Evolutionary conservation across 2,797 vertebrate genomes (phyloP).

Genomic region (Mionectes olivaceus): DNA sequence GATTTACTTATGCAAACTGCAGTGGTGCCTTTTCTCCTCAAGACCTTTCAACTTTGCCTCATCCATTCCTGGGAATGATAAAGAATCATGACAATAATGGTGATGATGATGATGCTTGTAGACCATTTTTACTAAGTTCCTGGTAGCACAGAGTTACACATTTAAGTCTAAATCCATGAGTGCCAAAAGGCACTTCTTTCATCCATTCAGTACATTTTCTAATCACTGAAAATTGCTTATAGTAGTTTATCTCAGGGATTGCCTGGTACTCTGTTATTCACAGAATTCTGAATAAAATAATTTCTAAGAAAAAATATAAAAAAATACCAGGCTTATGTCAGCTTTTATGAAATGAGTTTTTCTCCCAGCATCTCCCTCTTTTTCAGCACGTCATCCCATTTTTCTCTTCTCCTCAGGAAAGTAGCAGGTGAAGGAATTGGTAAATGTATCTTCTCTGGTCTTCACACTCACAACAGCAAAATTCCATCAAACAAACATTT

Average conservation of each 20-base stretch:
- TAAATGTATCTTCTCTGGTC: background rate
- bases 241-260: background rate
- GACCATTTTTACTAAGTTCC: background rate
- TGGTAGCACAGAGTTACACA: background rate
- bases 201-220: background rate
- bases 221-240: background rate
- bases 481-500: background rate
- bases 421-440: background rate
- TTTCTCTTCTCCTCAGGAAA: background rate
- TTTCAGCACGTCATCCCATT: background rate
- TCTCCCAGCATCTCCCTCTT: background rate
- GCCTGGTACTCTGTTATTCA: background rate
- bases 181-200: background rate
- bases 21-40: background rate
- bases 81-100: background rate
- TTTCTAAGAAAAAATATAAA: background rate
- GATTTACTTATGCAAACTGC: background rate
- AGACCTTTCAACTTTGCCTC: background rate
- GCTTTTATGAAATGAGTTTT: background rate
- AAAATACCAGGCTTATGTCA: background rate
- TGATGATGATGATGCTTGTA: background rate
- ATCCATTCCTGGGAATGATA: background rate
- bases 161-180: background rate
- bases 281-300: slow-evolving; percentile 6
- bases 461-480: background rate